Percentiles rank a stretch among this genome's conserved stretches.
phyloP scores from a whole-genome alignment of 2,113 vertebrate species.

The Oreochromis spilurus region DNA sequence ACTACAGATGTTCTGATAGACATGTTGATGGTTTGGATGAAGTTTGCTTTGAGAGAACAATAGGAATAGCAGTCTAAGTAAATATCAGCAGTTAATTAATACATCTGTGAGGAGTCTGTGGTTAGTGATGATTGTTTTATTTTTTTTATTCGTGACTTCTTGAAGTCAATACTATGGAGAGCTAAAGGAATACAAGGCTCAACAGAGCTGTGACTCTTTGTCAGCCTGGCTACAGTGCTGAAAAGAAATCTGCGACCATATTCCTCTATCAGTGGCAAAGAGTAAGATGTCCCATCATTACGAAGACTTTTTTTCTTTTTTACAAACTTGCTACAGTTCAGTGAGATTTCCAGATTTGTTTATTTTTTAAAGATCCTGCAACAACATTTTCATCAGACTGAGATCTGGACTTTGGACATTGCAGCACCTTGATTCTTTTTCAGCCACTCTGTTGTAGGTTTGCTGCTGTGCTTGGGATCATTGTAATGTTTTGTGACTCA shows the following conservation, averaged over 20 bases:
- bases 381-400: neutral
- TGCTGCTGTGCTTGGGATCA: neutral
- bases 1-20: neutral
- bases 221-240: neutral
- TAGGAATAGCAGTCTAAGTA: neutral
- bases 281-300: neutral
- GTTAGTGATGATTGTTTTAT: neutral
- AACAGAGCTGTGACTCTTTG: neutral
- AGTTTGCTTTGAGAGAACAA: neutral
- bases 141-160: neutral
- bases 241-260: neutral
- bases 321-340: neutral
- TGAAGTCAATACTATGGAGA: neutral
- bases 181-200: neutral
- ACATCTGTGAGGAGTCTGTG: neutral
- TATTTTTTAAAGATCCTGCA: neutral
- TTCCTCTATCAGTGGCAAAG: neutral
- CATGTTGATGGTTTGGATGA: neutral
- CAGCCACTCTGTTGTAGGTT: neutral
- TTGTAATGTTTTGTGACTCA: neutral
- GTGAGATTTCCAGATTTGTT: neutral
- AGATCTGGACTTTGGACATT: neutral
- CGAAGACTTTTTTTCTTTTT: neutral
- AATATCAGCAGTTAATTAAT: neutral
- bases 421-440: neutral